Evolutionary conservation across 1,140 invertebrate genomes (phyloP).

Genomic region (Onthophagus taurus): DNA sequence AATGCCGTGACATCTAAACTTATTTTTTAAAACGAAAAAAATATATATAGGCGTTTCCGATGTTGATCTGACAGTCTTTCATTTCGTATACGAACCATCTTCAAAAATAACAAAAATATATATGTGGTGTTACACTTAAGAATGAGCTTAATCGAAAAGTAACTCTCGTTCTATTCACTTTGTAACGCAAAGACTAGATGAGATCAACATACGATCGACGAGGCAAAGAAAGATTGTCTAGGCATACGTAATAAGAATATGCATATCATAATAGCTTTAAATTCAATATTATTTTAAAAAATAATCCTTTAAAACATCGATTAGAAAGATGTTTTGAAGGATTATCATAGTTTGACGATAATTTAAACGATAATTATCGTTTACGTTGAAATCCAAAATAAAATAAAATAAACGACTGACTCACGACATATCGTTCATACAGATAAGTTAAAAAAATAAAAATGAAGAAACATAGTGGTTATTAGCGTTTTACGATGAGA

Average conservation of each 20-base stretch:
- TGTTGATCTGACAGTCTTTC: not conserved
- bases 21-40: slow-evolving; percentile 14
- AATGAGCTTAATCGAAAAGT: not conserved
- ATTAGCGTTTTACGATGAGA: too few species aligned
- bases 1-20: slow-evolving; percentile 16
- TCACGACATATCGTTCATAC: slow-evolving; percentile 23
- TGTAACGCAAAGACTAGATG: too few species aligned
- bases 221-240: slow-evolving; percentile 17
- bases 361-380: too few species aligned
- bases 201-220: not conserved
- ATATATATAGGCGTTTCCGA: slow-evolving; percentile 14
- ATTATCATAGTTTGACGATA: too few species aligned
- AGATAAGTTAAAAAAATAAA: too few species aligned
- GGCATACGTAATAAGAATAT: slow-evolving; percentile 21
- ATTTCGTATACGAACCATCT: slow-evolving; percentile 1
- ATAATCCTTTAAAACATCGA: not conserved
- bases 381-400: too few species aligned
- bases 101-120: not conserved
- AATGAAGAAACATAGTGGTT: too few species aligned
- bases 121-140: not conserved
- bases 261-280: slow-evolving; percentile 27
- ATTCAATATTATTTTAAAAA: slow-evolving; percentile 15
- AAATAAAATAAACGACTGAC: slow-evolving; percentile 23
- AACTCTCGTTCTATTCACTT: too few species aligned
- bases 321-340: too few species aligned